Conservation (phyloP, 2,888 invertebrate species). For the Agrotis ipsilon region DNA sequence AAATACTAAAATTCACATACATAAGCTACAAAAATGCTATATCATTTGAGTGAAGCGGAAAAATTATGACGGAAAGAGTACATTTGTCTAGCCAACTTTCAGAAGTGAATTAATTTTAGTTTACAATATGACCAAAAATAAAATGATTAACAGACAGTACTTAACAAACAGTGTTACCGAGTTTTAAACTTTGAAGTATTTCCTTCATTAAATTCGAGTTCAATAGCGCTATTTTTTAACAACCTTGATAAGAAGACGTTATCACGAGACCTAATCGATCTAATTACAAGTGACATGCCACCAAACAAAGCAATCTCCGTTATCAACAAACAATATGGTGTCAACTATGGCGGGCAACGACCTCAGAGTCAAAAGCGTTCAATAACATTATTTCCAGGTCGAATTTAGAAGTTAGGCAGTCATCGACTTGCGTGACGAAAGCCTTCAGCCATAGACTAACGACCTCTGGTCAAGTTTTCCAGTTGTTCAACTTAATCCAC, state of each 20-base stretch:
- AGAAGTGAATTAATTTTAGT: too few species aligned
- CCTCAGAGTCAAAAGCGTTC: constrained; percentile 67
- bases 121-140: too few species aligned
- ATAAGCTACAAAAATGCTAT: constrained; percentile 51
- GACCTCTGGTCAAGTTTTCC: constrained; percentile 66
- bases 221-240: background rate
- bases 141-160: background rate
- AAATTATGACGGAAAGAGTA: constrained; percentile 37
- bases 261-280: constrained; percentile 38
- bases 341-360: constrained; percentile 56
- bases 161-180: background rate
- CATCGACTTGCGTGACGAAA: constrained; percentile 72
- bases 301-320: constrained; percentile 26
- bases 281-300: constrained; percentile 31
- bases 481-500: constrained; percentile 55
- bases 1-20: constrained; percentile 69
- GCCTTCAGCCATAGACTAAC: constrained; percentile 64
- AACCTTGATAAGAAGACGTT: constrained; percentile 31
- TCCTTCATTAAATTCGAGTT: background rate
- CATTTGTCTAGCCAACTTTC: constrained; percentile 22
- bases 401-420: constrained; percentile 65
- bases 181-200: background rate
- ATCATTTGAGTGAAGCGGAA: constrained; percentile 55
- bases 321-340: constrained; percentile 43
- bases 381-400: constrained; percentile 67